Percentiles rank a stretch among this genome's conserved stretches.
These are phyloP conservation scores for Caenorhabditis auriculariae DNA, from an alignment of 2,888 invertebrate species.

Conservation along the genomic window DNA sequence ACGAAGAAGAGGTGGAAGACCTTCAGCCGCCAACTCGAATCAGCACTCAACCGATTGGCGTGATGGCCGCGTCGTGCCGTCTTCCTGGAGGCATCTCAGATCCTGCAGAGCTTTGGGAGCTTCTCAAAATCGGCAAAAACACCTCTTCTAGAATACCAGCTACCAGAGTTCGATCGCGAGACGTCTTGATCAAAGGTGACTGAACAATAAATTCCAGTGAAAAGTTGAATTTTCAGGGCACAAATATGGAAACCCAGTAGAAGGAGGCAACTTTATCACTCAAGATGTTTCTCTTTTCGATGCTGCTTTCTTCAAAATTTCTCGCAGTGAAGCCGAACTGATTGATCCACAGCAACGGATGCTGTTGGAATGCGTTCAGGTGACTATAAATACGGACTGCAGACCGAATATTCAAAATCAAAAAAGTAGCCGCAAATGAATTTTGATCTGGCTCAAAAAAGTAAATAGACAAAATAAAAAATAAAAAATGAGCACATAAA, in stretches of 20 bases:
- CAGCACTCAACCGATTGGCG: constrained; percentile 17
- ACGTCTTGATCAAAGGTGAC: constrained; percentile 40
- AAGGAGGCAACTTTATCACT: constrained; percentile 55
- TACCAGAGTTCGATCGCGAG: constrained; percentile 45
- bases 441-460: no score
- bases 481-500: no score
- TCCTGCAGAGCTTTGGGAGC: constrained; percentile 48
- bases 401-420: background rate
- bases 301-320: constrained; percentile 54
- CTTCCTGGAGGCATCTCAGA: constrained; percentile 48
- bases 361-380: constrained; percentile 48
- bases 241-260: constrained; percentile 43
- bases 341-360: constrained; percentile 61
- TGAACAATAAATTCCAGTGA: background rate
- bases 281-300: constrained; percentile 47
- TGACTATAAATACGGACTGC: background rate
- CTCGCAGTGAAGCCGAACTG: constrained; percentile 51
- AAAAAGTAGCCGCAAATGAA: background rate
- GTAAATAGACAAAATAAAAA: no score
- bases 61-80: constrained; percentile 47
- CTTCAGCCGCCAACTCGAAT: constrained; percentile 13
- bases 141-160: constrained; percentile 49
- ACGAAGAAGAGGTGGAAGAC: constrained; percentile 12
- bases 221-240: constrained; percentile 8
- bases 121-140: constrained; percentile 44